Base-by-base conservation (phyloP, 1,140 invertebrate genomes). In the Heterodera schachtii region DNA sequence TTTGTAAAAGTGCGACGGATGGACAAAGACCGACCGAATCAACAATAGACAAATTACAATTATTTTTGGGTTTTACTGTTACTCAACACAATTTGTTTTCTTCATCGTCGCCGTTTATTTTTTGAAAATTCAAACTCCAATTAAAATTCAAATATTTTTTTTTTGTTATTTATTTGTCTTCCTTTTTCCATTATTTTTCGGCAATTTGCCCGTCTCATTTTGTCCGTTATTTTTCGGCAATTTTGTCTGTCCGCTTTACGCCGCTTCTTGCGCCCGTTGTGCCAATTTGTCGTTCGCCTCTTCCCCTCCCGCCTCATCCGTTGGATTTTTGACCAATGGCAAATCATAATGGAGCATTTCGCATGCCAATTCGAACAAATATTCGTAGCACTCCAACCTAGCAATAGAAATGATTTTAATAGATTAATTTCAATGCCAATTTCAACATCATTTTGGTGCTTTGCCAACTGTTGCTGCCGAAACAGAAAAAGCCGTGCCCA, bases 381-480 rank as follows among this genome's bases (percentile, higher is more conserved):
- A 83, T 31, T 83, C 82, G 60, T 83, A 83, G 66, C 82, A 83
- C 43, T 83, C 82, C 43, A 81, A 19, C 82, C 82, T 83, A 44
- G 52, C 16, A 60, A 19, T 64, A 3, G 5, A 4, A 16, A 60
- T 64, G 13, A 5, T 19, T 19, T 64, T 19, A 13, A 19, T 46
- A 11, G 2, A 11, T 71, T 46, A 5, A 71, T 4, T 43, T 46
- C n/a, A 31, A 0, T 31, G 31, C 31, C 31, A 31, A 31, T 31
- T 31, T 31, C 31, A 31, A 71, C 69, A 71, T 71, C 69, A 71
- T 71, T 71, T 71, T 71, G 21, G 69, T 71, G 69, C 69, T 4
- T 46, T 71, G 69, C 69, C 69, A 71, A n/a, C 4, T 31, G 69
- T 71, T 71, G 69, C 69, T 71, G 69, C 69, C 69, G 19, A 71